These are phyloP conservation scores for Ectobius pallidus DNA, from an alignment of 2,888 invertebrate species.

Conservation along the genomic window DNA sequence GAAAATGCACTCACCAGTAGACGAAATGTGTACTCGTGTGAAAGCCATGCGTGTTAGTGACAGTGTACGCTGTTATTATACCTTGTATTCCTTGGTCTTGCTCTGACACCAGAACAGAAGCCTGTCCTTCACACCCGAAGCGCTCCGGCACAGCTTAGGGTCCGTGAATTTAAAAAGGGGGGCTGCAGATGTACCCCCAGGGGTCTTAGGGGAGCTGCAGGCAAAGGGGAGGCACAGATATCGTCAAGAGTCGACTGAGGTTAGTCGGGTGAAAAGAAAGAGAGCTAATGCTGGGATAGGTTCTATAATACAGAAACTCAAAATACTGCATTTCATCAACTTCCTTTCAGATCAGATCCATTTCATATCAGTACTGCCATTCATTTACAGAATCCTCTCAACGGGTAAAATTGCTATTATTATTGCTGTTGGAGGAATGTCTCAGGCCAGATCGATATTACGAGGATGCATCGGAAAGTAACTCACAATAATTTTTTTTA, in stretches of 20 bases:
- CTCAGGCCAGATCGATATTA: too few relatives aligned
- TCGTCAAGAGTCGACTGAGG: constrained; percentile 41
- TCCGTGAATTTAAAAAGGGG: constrained; percentile 91
- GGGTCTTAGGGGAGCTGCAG: constrained; percentile 77
- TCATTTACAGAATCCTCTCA: too few relatives aligned
- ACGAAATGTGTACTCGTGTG: too few relatives aligned
- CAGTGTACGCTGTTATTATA: constrained; percentile 55
- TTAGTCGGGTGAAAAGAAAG: constrained; percentile 36
- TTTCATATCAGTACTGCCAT: too few relatives aligned
- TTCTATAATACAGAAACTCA: neutral
- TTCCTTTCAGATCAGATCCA: neutral
- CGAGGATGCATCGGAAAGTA: too few relatives aligned
- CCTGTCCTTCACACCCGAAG: constrained; percentile 95
- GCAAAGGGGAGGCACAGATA: constrained; percentile 39
- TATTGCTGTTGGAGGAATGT: too few relatives aligned
- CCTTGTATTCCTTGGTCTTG: constrained; percentile 97
- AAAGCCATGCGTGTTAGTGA: constrained; percentile 13
- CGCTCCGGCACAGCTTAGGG: constrained; percentile 87
- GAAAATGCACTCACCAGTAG: too few relatives aligned
- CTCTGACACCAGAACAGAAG: constrained; percentile 96
- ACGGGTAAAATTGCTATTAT: too few relatives aligned
- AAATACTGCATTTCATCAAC: neutral
- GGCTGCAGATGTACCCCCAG: constrained; percentile 65
- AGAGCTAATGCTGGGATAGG: constrained; percentile 19
- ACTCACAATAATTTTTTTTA: too few relatives aligned